phyloP scores from a whole-genome alignment of 2,797 vertebrate genomes.

The Phoebastria nigripes region DNA sequence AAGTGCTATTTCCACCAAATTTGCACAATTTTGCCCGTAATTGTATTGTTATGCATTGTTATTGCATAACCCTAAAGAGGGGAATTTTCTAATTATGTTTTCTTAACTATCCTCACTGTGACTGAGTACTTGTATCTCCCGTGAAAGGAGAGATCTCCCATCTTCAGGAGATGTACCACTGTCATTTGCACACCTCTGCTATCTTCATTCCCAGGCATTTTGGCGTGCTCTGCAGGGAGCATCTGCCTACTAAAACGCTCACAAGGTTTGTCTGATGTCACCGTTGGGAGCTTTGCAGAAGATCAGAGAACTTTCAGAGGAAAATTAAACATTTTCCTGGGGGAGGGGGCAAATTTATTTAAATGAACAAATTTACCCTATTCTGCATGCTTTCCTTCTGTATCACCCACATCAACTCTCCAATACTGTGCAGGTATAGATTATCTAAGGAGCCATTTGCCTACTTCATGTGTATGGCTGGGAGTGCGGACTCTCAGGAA shows the following conservation, averaged over 20 bases:
- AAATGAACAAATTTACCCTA: neutral
- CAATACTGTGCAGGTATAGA: accelerated
- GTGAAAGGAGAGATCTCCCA: neutral
- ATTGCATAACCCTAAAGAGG: neutral
- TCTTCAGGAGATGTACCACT: neutral
- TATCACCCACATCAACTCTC: neutral
- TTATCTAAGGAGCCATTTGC: neutral
- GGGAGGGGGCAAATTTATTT: neutral
- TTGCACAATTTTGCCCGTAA: neutral
- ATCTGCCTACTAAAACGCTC: neutral
- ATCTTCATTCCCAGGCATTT: neutral
- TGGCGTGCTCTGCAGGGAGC: neutral
- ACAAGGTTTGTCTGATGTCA: neutral
- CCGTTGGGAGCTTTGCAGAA: neutral
- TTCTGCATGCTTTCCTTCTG: neutral
- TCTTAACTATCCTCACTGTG: neutral
- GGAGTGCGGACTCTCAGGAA: neutral
- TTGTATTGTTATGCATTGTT: neutral
- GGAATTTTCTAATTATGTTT: neutral
- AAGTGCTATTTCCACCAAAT: neutral
- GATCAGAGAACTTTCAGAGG: neutral
- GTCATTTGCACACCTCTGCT: neutral
- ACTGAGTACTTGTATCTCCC: neutral
- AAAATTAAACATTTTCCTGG: neutral
- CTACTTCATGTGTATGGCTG: neutral